Conservation (phyloP, 2,113 vertebrate genomes). For the Prionailurus viverrinus region DNA sequence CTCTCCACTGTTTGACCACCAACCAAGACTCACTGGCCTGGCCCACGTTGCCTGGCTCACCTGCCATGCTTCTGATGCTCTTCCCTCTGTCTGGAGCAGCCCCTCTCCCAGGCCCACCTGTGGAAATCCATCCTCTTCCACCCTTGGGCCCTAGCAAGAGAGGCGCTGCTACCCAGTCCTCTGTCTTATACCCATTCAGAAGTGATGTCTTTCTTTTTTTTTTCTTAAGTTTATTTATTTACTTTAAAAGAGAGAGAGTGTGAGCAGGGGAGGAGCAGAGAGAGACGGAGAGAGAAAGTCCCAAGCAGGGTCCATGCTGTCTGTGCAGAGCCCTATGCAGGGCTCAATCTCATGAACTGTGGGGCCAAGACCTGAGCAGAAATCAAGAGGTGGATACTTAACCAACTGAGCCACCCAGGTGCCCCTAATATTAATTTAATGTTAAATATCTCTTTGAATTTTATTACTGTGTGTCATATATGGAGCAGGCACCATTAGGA, state of each 20-base stretch:
- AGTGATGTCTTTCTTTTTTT: background rate
- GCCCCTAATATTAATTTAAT: background rate
- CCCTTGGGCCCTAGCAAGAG: background rate
- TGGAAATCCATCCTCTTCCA: background rate
- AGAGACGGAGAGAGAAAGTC: too few relatives aligned
- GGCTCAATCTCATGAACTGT: too few relatives aligned
- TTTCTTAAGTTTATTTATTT: too few relatives aligned
- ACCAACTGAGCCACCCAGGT: background rate
- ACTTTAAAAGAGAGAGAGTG: too few relatives aligned
- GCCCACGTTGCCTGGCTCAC: accelerated
- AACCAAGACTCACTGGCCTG: accelerated
- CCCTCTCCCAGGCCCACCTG: background rate
- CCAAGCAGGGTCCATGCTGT: too few relatives aligned
- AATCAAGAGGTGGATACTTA: too few relatives aligned
- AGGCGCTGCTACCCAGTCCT: background rate
- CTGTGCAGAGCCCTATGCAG: too few relatives aligned
- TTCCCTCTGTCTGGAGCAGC: background rate
- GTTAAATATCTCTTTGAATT: constrained; percentile 32
- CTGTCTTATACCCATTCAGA: background rate
- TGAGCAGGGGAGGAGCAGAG: too few relatives aligned
- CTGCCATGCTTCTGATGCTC: background rate
- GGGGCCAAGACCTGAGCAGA: too few relatives aligned
- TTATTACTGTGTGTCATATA: constrained; percentile 26
- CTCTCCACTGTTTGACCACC: background rate
- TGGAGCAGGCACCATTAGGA: background rate